These are phyloP conservation scores for Rhadinocentrus ornatus DNA, from an alignment of 2,797 vertebrate species.

Conservation along the genomic window DNA sequence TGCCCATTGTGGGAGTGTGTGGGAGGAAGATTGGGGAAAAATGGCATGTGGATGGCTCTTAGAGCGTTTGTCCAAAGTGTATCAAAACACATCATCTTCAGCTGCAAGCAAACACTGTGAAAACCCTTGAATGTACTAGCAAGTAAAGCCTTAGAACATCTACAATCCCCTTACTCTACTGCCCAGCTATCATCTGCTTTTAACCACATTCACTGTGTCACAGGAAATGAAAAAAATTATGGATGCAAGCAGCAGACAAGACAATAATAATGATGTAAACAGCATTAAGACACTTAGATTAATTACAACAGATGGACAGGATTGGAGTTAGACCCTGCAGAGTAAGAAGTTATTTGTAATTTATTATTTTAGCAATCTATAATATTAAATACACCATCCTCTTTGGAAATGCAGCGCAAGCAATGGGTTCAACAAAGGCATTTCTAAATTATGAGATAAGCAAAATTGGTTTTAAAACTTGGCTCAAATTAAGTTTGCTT, in stretches of 20 bases:
- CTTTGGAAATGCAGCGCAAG: constrained; percentile 63
- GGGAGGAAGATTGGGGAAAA: constrained; percentile 1
- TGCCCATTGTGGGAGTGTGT: not conserved
- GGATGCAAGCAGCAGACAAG: not conserved
- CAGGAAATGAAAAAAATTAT: not conserved
- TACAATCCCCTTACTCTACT: not conserved
- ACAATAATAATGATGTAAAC: not conserved
- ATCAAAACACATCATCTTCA: not conserved
- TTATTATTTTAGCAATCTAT: constrained; percentile 69
- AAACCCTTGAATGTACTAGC: not conserved
- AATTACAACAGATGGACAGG: constrained; percentile 23
- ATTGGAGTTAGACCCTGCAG: constrained; percentile 33
- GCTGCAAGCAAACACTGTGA: not conserved
- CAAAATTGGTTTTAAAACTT: constrained; percentile 66
- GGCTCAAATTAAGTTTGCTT: constrained; percentile 70
- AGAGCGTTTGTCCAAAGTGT: not conserved
- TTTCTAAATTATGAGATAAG: constrained; percentile 68
- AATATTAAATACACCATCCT: constrained; percentile 66
- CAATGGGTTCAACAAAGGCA: constrained; percentile 63
- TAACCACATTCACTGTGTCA: not conserved
- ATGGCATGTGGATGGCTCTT: not conserved
- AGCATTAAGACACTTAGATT: constrained; percentile 13
- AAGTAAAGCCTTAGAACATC: not conserved
- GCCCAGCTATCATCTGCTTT: not conserved
- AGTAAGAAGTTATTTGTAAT: constrained; percentile 68